Evolutionary conservation across 2,797 vertebrate genomes (phyloP), one percentile per base, ranked within the genome.

Genomic region (Tragopan temminckii): DNA sequence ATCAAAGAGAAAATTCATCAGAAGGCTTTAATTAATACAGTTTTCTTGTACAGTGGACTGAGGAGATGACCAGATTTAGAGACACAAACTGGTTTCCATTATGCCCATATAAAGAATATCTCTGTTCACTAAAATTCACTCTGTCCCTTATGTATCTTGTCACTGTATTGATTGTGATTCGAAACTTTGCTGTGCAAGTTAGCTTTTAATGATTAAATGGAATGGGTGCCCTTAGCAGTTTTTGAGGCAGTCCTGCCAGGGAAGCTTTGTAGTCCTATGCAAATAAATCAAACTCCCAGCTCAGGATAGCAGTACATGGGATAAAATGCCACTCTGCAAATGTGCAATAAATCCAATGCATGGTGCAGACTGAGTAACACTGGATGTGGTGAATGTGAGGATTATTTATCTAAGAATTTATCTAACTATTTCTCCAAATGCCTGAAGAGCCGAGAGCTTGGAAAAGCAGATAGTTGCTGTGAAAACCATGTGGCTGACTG

Each of bases 321-420:
- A 46, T 55, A 57, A 33, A 69, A 64, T 36, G 42, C 66, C 74
- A 66, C 45, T 64, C 67, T 63, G 50, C 57, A 57, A 31, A 59
- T 21, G 58, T 8, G 29, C 31, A 63, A 52, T 85, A 74, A 90
- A 61, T 48, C 11, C 5, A 72, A 2, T 23, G 52, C 36, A 57
- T 81, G 52, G 24, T n/a, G 18, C 29, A 70, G 43, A 70, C 53
- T 77, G 25, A 74, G 11, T 1, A 4, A 31, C 20, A 31, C 4
- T 55, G 8, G 29, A 25, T 80, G 52, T 24, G 70, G 31, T 18
- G 25, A 45, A 24, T 82, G 52, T 0, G 0, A 27, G 13, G 16
- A 20, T 75, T 52, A 87, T 77, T 91, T 92, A 69, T 63, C 19
- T 46, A 85, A 89, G 69, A 91, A 71, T 75, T 92, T 80, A 35